Evolutionary conservation across 2,888 invertebrate species (phyloP).

Genomic region (Netelia melanura): DNA sequence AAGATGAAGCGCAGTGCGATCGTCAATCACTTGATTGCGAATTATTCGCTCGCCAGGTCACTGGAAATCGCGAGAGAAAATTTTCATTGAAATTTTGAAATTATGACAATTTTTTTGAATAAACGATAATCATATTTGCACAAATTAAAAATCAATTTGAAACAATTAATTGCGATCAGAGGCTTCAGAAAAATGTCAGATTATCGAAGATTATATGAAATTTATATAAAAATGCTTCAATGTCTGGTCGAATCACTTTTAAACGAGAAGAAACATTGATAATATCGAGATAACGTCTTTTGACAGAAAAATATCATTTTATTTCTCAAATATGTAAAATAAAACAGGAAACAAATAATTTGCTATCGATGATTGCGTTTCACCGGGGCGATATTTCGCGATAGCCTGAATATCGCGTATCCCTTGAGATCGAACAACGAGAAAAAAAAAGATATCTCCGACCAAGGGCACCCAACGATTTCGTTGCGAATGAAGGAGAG

Average conservation of each 20-base stretch:
- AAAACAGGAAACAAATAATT: conserved; percentile 22
- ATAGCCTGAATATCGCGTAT: background rate
- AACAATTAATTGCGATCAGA: background rate
- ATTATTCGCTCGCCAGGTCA: conserved; percentile 80
- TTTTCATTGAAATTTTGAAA: conserved; percentile 16
- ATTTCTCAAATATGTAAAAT: background rate
- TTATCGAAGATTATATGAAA: conserved; percentile 2
- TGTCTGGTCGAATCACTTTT: conserved; percentile 15
- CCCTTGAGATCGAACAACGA: conserved; percentile 8
- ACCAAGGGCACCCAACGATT: background rate
- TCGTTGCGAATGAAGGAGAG: conserved; percentile 1
- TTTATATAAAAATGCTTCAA: conserved; percentile 16
- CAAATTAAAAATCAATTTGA: background rate
- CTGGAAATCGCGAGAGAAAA: conserved; percentile 79
- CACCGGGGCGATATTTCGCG: conserved; percentile 44
- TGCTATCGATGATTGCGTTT: conserved; percentile 50
- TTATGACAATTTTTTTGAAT: conserved; percentile 33
- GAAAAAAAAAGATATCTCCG: too few species aligned
- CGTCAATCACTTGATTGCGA: conserved; percentile 33
- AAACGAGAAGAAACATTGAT: background rate
- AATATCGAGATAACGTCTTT: background rate
- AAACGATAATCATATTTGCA: background rate
- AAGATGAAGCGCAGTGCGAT: conserved; percentile 53
- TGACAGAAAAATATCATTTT: background rate
- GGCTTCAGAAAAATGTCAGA: conserved; percentile 18